Evolutionary conservation across 1,140 invertebrate genomes (phyloP), one percentile per base, ranked within the genome.

Genomic region (Heterodera schachtii): DNA sequence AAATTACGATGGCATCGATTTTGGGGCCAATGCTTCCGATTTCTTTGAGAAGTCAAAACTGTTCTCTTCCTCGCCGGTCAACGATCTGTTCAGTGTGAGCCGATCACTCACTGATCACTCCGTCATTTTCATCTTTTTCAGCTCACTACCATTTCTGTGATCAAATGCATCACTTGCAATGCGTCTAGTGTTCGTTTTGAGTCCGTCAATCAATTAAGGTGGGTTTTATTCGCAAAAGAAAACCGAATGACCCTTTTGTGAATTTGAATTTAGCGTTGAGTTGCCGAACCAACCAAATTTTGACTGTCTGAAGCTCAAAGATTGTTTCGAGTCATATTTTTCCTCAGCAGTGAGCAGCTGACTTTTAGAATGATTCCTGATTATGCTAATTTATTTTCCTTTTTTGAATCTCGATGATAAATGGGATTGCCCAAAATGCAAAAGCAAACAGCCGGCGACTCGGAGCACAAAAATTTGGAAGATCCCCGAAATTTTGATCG

Each of bases 31-130:
- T 49, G 83, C 86, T 11, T 64, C 57, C 43, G 79, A 87, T 77
- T 86, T 81, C 78, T 31, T 67, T 21, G 57, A 47, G 60, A 21
- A 76, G 19, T 67, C 73, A 41, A 46, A 47, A 31, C 75, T 52
- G 31, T 87, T 87, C 60, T 77, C 79, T 47, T 81, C 75, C 5
- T 87, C 86, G 16, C 78, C 77, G 7, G 81, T 86, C 49, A 85
- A 77, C n/a, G 86, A 87, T 41, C 11, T 87, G 44, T 86, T 86
- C 57, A 75, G 86, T 75, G 84, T 85, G 31, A 31, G 1, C 31
- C 31, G 31, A 31, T 31, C 31, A 31, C 31, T 31, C 31, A 31
- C 31, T 31, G 31, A 31, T 31, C 31, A 31, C 31, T 31, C 31
- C 31, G 31, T 31, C 31, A 31, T 69, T 21, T 31, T 31, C 31